Base-by-base conservation (phyloP, 2,797 vertebrate genomes). In the Enteromius trimaculatus region DNA sequence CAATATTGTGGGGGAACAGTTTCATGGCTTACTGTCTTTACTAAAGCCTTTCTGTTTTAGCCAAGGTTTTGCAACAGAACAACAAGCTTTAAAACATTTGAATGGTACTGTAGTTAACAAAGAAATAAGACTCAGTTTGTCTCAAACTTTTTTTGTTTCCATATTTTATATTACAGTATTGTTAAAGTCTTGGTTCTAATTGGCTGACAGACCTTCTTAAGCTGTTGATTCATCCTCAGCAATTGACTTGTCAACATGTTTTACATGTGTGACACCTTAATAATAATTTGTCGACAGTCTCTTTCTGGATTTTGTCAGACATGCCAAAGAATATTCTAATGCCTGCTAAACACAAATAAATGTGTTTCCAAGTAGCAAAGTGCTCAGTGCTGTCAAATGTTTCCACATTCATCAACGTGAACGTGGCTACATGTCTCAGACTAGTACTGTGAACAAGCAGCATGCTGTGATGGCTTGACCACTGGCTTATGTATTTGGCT, bases 401-500 rank as follows among this genome's bases (percentile, higher is more conserved):
- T 81, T 83, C 64, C 37, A 76, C 51, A 58, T 85, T 71, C 77
- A 65, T 83, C 9, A 82, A 55, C 71, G 39, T 64, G 53, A 58
- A 80, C 9, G 5, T 23, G 29, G 70, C 69, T 77, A 74, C 7
- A 78, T 31, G 47, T 23, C 47, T 47, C 39, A 42, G 70, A 72
- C 71, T 78, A 80, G 7, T 65, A 84, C 29, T 86, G 78, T 76
- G 74, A 83, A 86, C 21, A 78, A 83, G 75, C n/a, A 83, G 62
- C 74, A 81, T 83, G 85, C 81, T 81, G 72, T n/a, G 72, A 86
- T 49, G 60, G 62, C 51, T 47, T 64, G 79, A 68, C 62, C 47
- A 66, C 78, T 78, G 80, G 79, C 80, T 80, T 68, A 81, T 84
- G 82, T 84, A 87, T 82, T 62, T 75, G 62, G 82, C 76, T 62